Evolutionary conservation across 2,888 invertebrate species (phyloP), one percentile per base, ranked within the genome.

Genomic region (Chromoteleia sp.): DNA sequence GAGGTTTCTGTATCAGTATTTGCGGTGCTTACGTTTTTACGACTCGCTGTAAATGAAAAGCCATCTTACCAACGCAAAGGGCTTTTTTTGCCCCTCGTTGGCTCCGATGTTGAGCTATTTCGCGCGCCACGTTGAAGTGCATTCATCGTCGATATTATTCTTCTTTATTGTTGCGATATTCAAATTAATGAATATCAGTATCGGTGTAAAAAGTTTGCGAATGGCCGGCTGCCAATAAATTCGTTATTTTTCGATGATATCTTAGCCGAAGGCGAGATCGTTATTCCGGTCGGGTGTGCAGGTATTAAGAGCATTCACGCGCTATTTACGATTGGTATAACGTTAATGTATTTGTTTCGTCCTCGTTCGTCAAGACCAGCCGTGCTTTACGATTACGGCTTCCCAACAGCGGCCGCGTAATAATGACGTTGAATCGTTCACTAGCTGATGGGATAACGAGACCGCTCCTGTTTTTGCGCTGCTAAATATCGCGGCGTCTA

Each of bases 381-480:
- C 83, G 84, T 83, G 82, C 84, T 86, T 87, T 85, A 87, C 85
- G 86, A 85, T 85, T 86, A 85, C 86, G 61, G 84, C 83, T 67
- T 63, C 19, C 56, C 50, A 61, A 61, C 54, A 67, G 43, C 39
- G 29, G 30, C 15, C 29, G 48, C 48, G 73, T 67, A 67, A 79
- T 73, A 79, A 73, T 79, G 50, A 79, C 59, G 59, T 67, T 41
- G 33, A 70, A 48, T 63, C 14, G 29, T 10, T 14, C 14, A 41
- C 36, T 50, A 21, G 15, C 43, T 41, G 54, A 54, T 43, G 33
- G 25, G 45, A 52, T 68, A 54, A 68, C 52, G 75, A 58, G 10
- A 41, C 1, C n/a, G 33, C 21, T 59, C 6, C 10, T 29, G 56
- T 71, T 71, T 71, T 71, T 71, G 39, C 8, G 14, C 52, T 1